These are phyloP conservation scores for Habropoda laboriosa DNA, from an alignment of 1,140 invertebrate genomes.

Conservation along the genomic window DNA sequence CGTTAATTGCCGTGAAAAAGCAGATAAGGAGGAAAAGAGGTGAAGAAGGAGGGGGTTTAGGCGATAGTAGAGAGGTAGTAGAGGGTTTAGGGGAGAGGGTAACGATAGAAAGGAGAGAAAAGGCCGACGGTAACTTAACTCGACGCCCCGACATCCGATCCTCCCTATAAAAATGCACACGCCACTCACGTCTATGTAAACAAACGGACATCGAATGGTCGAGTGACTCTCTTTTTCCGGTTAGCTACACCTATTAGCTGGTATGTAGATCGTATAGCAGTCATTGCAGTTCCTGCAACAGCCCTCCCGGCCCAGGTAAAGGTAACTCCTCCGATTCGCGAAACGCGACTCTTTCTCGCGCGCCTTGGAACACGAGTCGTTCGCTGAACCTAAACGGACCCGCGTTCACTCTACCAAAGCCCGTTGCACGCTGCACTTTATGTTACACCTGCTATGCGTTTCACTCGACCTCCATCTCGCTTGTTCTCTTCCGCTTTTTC, in stretches of 20 bases:
- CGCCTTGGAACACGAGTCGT: constrained; percentile 49
- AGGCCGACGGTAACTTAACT: constrained; percentile 50
- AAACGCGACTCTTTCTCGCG: constrained; percentile 46
- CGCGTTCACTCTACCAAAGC: constrained; percentile 5
- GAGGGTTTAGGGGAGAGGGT: background rate
- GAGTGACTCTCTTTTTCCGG: constrained; percentile 59
- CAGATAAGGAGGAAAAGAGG: background rate
- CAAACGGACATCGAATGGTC: constrained; percentile 58
- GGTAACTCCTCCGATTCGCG: constrained; percentile 44
- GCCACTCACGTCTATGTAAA: constrained; percentile 54
- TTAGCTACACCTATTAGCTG: constrained; percentile 56
- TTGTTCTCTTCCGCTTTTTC: background rate
- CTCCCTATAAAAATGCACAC: constrained; percentile 55
- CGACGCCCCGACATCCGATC: constrained; percentile 52
- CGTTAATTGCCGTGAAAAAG: constrained; percentile 21
- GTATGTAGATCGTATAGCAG: constrained; percentile 57
- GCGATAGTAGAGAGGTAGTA: constrained; percentile 2
- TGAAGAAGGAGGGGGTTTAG: too few relatives aligned
- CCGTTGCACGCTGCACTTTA: constrained; percentile 19
- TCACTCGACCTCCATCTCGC: background rate
- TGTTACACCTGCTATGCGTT: constrained; percentile 28
- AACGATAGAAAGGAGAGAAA: constrained; percentile 42
- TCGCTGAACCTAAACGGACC: constrained; percentile 41
- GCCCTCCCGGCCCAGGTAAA: constrained; percentile 13
- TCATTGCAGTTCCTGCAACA: constrained; percentile 46